A percentile compares a stretch with the other conserved stretches of the same genome.
Conservation (phyloP, 2,113 vertebrate genomes). For the Otus sunia region DNA sequence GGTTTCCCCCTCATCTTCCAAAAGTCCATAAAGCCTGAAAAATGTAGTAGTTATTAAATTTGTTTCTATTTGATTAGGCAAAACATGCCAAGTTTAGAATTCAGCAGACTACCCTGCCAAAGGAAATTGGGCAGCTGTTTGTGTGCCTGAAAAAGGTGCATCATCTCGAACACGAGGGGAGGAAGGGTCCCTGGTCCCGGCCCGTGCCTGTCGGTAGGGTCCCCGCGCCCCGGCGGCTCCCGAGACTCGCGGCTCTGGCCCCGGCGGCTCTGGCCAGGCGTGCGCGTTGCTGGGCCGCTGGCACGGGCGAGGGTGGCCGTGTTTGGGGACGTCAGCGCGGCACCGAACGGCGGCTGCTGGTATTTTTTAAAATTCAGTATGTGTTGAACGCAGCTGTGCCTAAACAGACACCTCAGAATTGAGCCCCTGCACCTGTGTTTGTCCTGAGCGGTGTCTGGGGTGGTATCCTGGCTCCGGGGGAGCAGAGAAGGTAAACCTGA, state of each 20-base stretch:
- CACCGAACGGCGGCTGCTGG: not conserved
- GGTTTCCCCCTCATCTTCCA: not conserved
- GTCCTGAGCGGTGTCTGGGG: not conserved
- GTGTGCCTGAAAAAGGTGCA: not conserved
- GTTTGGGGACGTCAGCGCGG: not conserved
- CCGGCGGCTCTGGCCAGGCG: accelerated
- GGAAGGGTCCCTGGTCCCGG: accelerated
- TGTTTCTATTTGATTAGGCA: not conserved
- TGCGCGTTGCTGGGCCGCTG: accelerated
- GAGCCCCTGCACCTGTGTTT: accelerated
- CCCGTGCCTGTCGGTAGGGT: accelerated
- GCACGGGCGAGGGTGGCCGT: accelerated
- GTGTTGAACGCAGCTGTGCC: accelerated
- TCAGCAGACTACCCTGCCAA: not conserved
- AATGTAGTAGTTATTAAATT: not conserved
- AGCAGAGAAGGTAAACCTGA: not conserved
- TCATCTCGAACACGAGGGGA: accelerated
- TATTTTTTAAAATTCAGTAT: not conserved
- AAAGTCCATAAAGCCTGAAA: not conserved
- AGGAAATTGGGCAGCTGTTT: not conserved
- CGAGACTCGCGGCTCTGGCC: accelerated
- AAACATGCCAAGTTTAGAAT: not conserved
- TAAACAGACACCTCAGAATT: accelerated
- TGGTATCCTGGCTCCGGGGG: not conserved
- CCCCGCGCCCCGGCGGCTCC: accelerated